These are phyloP conservation scores for Eidolon helvum DNA, from an alignment of 2,113 vertebrate species.

Conservation along the genomic window DNA sequence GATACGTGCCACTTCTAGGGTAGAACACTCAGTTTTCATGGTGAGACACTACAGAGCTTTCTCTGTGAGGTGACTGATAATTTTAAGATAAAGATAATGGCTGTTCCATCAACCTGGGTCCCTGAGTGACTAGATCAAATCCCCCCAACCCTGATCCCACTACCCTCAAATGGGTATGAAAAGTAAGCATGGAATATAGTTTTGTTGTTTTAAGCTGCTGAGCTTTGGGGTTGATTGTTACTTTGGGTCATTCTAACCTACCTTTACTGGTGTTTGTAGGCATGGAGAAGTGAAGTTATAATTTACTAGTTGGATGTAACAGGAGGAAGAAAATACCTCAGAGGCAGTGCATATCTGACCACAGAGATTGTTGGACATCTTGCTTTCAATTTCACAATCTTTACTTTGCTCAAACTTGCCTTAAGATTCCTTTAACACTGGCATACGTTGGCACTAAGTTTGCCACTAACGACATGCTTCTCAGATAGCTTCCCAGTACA, in stretches of 20 bases:
- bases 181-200: neutral
- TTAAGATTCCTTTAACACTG: slow-evolving; percentile 16
- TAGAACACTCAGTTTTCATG: neutral
- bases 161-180: neutral
- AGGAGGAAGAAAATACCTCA: neutral
- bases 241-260: neutral
- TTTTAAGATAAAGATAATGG: neutral
- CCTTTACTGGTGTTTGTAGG: neutral
- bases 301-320: neutral
- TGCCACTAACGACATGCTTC: neutral
- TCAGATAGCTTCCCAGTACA: slow-evolving; percentile 3
- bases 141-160: neutral
- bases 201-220: neutral
- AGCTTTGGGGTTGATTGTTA: neutral
- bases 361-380: neutral
- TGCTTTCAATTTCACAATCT: neutral
- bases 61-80: neutral
- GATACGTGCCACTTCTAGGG: neutral
- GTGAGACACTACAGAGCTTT: neutral
- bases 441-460: neutral
- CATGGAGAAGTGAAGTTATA: neutral
- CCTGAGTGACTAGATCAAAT: neutral
- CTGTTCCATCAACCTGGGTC: neutral
- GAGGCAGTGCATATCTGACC: neutral
- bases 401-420: neutral